Base-by-base conservation (phyloP, 1,140 invertebrate species). In the Macrosteles quadrilineatus region DNA sequence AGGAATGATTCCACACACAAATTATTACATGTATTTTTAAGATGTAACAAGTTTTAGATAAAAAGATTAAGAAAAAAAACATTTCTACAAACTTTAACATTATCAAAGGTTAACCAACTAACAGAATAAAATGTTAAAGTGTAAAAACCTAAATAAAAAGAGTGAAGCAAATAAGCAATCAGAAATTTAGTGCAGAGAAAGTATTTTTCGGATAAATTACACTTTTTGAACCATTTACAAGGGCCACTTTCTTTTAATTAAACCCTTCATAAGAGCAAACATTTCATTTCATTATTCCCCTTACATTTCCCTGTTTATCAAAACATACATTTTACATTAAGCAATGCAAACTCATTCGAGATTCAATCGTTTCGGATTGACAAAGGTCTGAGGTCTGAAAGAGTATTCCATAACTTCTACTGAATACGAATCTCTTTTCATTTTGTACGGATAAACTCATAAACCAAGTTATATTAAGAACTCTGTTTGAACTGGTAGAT, bases 191-290 rank as follows among this genome's bases (percentile, higher is more conserved):
- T 29, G 25, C 2, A 29, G 55, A 50, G 47, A 50, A 17, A 50
- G n/a, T 50, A 59, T 59, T n/a, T n/a, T n/a, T 25, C 27, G 55
- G 25, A 59, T 59, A 59, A 59, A 21, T 59, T 59, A 59, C 55
- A 25, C 55, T 27, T 21, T 14, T 59, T 29, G 27, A 59, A 59
- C 23, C 55, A 59, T 59, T n/a, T 59, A 59, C 23, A 59, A 59
- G 55, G 55, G 55, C 55, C 55, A 59, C 55, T 59, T 59, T 59
- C 55, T 59, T 29, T 25, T 59, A 59, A 59, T 59, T 59, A 59
- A 59, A 25, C 55, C 12, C 55, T 59, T 2, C 21, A 59, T 6
- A 21, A 6, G 2, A 25, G 55, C 55, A 59, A 59, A 59, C 55
- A 59, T 59, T 59, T 30, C 55, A 30, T 59, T 59, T 59, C 27